phyloP scores from a whole-genome alignment of 2,888 invertebrate genomes.

The Drosophila dives region DNA sequence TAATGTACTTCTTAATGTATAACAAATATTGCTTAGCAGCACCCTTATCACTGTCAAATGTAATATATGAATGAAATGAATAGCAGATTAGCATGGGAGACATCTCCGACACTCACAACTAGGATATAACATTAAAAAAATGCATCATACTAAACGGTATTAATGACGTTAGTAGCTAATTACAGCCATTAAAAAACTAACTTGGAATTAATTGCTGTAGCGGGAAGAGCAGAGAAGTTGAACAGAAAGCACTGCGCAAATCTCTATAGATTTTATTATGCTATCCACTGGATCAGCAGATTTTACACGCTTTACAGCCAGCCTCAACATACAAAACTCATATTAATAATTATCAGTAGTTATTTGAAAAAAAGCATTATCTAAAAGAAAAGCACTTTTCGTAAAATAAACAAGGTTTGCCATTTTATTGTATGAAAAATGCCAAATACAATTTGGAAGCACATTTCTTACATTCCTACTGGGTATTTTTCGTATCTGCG shows the following conservation, averaged over 20 bases:
- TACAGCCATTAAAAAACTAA: conserved; percentile 15
- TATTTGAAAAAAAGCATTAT: neutral
- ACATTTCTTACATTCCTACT: neutral
- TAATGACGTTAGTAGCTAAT: conserved; percentile 5
- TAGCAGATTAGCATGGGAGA: neutral
- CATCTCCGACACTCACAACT: neutral
- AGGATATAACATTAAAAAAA: neutral
- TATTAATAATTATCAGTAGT: neutral
- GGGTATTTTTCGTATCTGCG: neutral
- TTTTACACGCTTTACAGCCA: conserved; percentile 5
- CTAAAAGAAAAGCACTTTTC: neutral
- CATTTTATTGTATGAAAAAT: neutral
- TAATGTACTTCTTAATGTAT: neutral
- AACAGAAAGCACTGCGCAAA: conserved; percentile 10
- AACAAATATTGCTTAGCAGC: neutral
- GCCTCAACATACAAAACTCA: neutral
- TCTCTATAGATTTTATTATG: conserved; percentile 15
- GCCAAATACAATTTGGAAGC: neutral
- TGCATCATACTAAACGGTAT: neutral
- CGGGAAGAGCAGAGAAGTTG: neutral
- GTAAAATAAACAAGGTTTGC: too few relatives aligned
- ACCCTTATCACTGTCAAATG: conserved; percentile 8
- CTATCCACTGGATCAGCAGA: conserved; percentile 21
- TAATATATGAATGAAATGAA: neutral
- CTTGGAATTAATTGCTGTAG: conserved; percentile 9